Evolutionary conservation across 2,888 invertebrate species (phyloP).

Genomic region (Hirtodrosophila alboralis): DNA sequence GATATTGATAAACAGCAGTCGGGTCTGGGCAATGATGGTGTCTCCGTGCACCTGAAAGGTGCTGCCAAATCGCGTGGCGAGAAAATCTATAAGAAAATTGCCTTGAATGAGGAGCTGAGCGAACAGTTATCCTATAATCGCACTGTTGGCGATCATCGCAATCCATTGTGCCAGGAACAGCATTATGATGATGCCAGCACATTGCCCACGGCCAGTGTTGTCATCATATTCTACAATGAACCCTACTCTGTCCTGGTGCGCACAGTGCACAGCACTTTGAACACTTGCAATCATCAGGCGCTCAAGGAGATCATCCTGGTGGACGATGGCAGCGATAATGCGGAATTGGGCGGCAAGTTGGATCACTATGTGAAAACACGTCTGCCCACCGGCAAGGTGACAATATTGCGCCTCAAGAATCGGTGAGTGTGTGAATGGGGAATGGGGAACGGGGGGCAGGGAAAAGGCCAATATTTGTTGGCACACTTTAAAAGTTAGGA

Average conservation of each 20-base stretch:
- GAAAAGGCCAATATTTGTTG: constrained; percentile 16
- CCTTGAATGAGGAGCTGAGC: constrained; percentile 94
- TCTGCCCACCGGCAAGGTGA: constrained; percentile 88
- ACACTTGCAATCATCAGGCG: constrained; percentile 87
- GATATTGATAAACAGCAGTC: constrained; percentile 88
- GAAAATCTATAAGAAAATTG: constrained; percentile 90
- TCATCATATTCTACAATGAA: constrained; percentile 95
- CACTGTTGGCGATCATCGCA: constrained; percentile 84
- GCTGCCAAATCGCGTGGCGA: constrained; percentile 88
- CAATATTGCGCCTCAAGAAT: constrained; percentile 90
- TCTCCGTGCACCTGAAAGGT: constrained; percentile 88
- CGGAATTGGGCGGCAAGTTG: constrained; percentile 89
- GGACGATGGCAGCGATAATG: constrained; percentile 95
- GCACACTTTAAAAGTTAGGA: constrained; percentile 42
- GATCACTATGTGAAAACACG: constrained; percentile 91
- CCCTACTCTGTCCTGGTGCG: constrained; percentile 92
- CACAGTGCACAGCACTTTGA: constrained; percentile 91
- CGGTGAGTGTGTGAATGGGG: constrained; percentile 86
- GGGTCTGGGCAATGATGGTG: constrained; percentile 90
- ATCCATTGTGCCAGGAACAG: constrained; percentile 79
- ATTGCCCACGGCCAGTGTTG: constrained; percentile 90
- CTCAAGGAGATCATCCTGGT: constrained; percentile 96
- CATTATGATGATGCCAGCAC: constrained; percentile 86
- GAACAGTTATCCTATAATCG: constrained; percentile 94
- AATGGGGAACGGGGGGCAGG: neutral